These are phyloP conservation scores for Lithosia quadra DNA, from an alignment of 2,888 invertebrate species.

Conservation along the genomic window DNA sequence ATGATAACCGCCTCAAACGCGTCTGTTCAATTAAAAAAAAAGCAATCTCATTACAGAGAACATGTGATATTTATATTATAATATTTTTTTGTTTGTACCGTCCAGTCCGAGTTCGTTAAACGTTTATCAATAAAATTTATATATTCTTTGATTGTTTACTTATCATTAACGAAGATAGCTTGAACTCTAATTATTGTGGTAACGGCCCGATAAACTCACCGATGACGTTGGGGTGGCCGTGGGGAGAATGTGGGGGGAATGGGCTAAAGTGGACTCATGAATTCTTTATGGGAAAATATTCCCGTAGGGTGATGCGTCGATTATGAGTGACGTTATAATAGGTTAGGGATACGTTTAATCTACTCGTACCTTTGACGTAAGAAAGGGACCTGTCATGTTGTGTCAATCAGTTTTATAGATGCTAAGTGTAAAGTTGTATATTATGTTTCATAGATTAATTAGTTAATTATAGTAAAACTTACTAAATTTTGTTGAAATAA, in stretches of 20 bases:
- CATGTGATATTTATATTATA: conserved; percentile 6
- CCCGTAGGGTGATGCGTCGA: background rate
- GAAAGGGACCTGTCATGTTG: too few relatives aligned
- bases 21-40: background rate
- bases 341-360: background rate
- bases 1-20: background rate
- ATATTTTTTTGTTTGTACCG: conserved; percentile 68
- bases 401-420: too few relatives aligned
- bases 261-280: conserved; percentile 6
- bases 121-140: conserved; percentile 75
- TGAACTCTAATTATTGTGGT: conserved; percentile 55
- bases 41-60: background rate
- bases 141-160: conserved; percentile 83
- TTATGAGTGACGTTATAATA: background rate
- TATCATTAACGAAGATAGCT: conserved; percentile 72
- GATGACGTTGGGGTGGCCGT: conserved; percentile 20
- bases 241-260: background rate
- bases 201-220: conserved; percentile 34
- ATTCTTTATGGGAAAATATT: conserved; percentile 7
- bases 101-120: conserved; percentile 77
- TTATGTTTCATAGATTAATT: too few relatives aligned
- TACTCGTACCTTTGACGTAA: too few relatives aligned
- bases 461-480: too few relatives aligned
- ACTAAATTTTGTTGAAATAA: too few relatives aligned
- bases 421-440: too few relatives aligned